Base-by-base conservation (phyloP, 1,140 invertebrate genomes). In the Zaprionus inermis region DNA sequence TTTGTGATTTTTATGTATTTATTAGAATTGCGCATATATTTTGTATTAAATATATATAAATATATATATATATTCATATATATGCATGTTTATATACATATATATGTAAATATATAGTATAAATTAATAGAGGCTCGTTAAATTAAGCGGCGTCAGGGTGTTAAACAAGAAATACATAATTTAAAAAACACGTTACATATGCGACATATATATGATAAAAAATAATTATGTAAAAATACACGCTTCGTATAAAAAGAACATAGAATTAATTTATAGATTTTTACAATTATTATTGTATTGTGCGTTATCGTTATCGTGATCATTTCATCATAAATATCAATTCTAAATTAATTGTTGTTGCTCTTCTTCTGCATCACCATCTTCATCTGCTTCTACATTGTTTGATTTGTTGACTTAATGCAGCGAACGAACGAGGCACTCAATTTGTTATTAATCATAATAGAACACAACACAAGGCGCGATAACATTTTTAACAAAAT, bases 1-100 rank as follows among this genome's bases (percentile, higher is more conserved):
- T 81, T 79, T 86, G 75, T 85, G 79, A 82, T 85, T 85, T 74
- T 69, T 78, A 78, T 79, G 69, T 83, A 72, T 84, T 86, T 86
- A 89, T 88, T 86, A 83, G 83, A 83, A 79, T 89, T 83, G 79
- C 84, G 83, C 76, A 86, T 86, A 86, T 83, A 74, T 73, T 78
- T 73, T 54, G 65, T 88, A 72, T 83, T 77, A 71, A 77, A 78
- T 88, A 79, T 86, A 81, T 59, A 46, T 16, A 49, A 59, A 30
- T 68, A 67, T 38, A 63, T 58, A 63, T 57, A 46, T 46, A 10
- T 20, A 22, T 49, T 9, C 18, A n/a, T n/a, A 54, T 46, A 10
- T 20, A 22, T 49, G 18, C 18, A 49, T 49, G 20, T 6, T 20
- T 52, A 22, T 38, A 24, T 44, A 22, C 38, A 30, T 54, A 54